Conservation (phyloP, 2,888 invertebrate species). For the Hipparchia semele region DNA sequence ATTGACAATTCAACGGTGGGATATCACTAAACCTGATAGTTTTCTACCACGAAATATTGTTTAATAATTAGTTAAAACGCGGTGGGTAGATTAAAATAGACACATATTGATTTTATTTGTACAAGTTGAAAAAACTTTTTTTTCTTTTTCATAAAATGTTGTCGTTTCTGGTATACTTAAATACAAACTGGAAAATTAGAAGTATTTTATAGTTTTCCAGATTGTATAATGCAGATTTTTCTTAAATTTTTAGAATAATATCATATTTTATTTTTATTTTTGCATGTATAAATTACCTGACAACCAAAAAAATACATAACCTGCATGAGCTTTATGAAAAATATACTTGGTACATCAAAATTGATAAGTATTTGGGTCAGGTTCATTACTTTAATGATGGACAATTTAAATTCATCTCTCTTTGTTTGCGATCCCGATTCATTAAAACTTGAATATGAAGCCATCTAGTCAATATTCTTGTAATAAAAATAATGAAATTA, state of each 20-base stretch:
- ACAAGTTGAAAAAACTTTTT: no score
- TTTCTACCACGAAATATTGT: not conserved
- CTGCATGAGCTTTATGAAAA: conserved; percentile 42
- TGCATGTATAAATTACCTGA: conserved; percentile 27
- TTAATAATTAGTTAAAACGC: not conserved
- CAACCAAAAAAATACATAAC: conserved; percentile 27
- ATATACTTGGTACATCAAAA: conserved; percentile 45
- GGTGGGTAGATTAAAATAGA: no score
- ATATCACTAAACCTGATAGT: not conserved
- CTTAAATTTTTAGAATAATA: not conserved
- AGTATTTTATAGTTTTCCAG: not conserved
- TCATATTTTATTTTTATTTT: not conserved
- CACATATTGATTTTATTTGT: no score
- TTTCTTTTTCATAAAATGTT: not conserved
- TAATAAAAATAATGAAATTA: not conserved
- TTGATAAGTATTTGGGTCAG: conserved; percentile 58
- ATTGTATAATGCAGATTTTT: not conserved
- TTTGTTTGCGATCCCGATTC: not conserved
- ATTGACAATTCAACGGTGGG: not conserved
- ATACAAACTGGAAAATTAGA: not conserved
- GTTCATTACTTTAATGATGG: conserved; percentile 43
- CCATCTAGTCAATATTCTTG: not conserved
- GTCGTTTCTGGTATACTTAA: not conserved
- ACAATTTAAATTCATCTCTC: not conserved
- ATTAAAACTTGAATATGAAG: not conserved